Evolutionary conservation across 2,888 invertebrate species (phyloP).

Genomic region (Tipula lateralis): DNA sequence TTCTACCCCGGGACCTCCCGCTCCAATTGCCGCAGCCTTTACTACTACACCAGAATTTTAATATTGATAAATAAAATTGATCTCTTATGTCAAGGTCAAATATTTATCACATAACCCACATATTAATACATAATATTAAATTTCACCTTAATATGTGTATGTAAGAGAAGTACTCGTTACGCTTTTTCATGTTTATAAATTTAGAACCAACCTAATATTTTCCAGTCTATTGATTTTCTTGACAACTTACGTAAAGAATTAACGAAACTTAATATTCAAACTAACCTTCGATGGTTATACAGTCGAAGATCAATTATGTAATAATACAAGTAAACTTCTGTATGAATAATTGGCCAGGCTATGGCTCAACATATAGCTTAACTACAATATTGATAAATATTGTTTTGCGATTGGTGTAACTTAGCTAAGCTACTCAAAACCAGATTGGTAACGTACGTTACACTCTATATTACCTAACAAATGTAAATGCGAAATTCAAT

Average conservation of each 20-base stretch:
- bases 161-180: too few species aligned
- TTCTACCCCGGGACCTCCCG: too few species aligned
- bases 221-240: background rate
- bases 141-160: too few species aligned
- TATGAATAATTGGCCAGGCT: background rate
- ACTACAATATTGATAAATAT: background rate
- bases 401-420: background rate
- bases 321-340: background rate
- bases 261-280: background rate
- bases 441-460: background rate
- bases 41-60: too few species aligned
- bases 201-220: background rate
- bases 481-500: background rate
- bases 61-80: too few species aligned
- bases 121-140: too few species aligned
- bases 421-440: too few species aligned
- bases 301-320: background rate
- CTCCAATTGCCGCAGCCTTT: too few species aligned
- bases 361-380: background rate
- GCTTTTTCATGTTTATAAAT: background rate
- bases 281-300: background rate
- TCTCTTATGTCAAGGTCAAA: too few species aligned
- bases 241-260: background rate
- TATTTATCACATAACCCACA: too few species aligned
- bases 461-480: background rate